Evolutionary conservation across 2,113 vertebrate species (phyloP).

Genomic region (Mastomys natalensis): DNA sequence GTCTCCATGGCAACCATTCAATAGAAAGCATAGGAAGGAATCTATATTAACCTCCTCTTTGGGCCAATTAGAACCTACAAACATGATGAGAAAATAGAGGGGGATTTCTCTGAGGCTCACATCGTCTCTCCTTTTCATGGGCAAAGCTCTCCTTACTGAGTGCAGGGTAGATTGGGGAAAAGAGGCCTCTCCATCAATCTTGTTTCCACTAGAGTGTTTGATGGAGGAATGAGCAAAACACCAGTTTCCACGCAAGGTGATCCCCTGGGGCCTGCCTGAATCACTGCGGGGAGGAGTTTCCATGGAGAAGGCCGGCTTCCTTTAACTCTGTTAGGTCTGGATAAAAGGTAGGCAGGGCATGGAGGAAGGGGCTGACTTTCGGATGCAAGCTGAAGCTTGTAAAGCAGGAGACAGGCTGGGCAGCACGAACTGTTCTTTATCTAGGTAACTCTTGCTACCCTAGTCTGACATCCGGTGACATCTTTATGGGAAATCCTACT

Average conservation of each 20-base stretch:
- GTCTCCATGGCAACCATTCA: slow-evolving; percentile 66
- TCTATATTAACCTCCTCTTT: slow-evolving; percentile 53
- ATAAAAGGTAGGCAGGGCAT: slow-evolving; percentile 42
- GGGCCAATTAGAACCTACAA: slow-evolving; percentile 54
- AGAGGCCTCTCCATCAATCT: slow-evolving; percentile 38
- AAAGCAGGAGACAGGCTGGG: slow-evolving; percentile 3
- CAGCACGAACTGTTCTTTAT: background rate
- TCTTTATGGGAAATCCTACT: slow-evolving; percentile 33
- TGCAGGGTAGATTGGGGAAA: background rate
- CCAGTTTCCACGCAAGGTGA: slow-evolving; percentile 47
- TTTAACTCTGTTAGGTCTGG: slow-evolving; percentile 51
- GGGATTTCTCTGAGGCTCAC: background rate
- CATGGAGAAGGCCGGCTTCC: slow-evolving; percentile 58
- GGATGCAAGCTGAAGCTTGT: slow-evolving; percentile 43
- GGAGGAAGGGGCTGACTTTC: slow-evolving; percentile 5
- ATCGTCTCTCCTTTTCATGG: slow-evolving; percentile 8
- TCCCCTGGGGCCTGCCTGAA: slow-evolving; percentile 62
- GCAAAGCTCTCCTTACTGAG: slow-evolving; percentile 42
- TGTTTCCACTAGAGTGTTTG: background rate
- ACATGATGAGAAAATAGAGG: slow-evolving; percentile 39
- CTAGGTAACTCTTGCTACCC: background rate
- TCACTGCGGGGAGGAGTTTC: slow-evolving; percentile 65
- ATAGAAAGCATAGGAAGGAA: slow-evolving; percentile 60
- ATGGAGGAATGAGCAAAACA: background rate
- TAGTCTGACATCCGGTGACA: slow-evolving; percentile 7